Conservation (phyloP, 92 coral and sea anemone species). For the Phenganax stokvisi region DNA sequence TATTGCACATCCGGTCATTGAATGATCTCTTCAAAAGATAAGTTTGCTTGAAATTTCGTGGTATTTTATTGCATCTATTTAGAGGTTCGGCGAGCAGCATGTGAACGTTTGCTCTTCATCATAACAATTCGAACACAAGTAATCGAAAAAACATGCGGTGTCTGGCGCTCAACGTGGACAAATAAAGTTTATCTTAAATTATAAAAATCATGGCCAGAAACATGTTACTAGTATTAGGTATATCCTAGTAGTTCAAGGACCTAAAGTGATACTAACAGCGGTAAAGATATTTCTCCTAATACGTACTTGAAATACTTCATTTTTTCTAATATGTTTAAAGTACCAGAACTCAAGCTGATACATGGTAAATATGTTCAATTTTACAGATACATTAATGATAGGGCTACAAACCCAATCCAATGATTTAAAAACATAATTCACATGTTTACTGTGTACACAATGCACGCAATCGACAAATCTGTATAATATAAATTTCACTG, state of each 20-base stretch:
- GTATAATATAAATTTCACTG: neutral
- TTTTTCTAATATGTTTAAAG: neutral
- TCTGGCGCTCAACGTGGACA: constrained; percentile 10
- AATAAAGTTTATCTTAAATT: neutral
- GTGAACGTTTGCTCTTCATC: neutral
- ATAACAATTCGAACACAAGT: constrained; percentile 3
- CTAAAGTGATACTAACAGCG: neutral
- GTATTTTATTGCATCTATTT: neutral
- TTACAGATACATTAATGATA: too few relatives aligned
- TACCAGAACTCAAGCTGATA: too few relatives aligned
- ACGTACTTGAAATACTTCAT: constrained; percentile 8
- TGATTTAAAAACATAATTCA: too few relatives aligned
- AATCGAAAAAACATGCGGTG: constrained; percentile 31
- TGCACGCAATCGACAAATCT: neutral
- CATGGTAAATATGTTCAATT: too few relatives aligned
- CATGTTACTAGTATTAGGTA: constrained; percentile 4
- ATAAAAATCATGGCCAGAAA: neutral
- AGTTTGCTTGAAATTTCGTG: neutral
- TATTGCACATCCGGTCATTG: constrained; percentile 32
- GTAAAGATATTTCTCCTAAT: constrained; percentile 8
- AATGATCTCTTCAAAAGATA: constrained; percentile 21
- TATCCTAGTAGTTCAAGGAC: constrained; percentile 1
- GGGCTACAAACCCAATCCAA: too few relatives aligned
- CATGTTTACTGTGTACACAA: neutral
- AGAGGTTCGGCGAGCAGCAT: constrained; percentile 3